phyloP scores from a whole-genome alignment of 2,113 vertebrate genomes.

The Piaya cayana region DNA sequence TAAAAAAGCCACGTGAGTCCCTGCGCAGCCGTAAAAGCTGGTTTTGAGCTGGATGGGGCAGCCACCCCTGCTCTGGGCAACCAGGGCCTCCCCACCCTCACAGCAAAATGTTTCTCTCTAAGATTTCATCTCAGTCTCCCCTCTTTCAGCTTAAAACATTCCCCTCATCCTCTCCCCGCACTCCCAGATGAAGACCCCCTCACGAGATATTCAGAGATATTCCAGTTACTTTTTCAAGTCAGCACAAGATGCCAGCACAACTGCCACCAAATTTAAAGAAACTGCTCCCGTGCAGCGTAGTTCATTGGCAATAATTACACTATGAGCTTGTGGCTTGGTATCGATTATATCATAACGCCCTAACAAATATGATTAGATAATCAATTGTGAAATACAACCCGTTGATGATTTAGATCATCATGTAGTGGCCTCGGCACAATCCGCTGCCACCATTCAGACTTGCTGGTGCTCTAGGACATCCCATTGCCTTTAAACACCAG shows the following conservation, averaged over 20 bases:
- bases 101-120: too few relatives aligned
- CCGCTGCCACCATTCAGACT: background rate
- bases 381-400: background rate
- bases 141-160: too few relatives aligned
- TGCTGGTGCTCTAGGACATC: background rate
- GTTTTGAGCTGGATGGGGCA: background rate
- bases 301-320: too few relatives aligned
- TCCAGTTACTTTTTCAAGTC: background rate
- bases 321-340: background rate
- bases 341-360: background rate
- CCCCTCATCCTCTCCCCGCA: too few relatives aligned
- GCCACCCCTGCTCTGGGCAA: too few relatives aligned
- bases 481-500: accelerated
- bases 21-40: background rate
- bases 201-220: too few relatives aligned
- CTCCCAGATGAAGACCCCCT: too few relatives aligned
- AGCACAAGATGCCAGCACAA: background rate
- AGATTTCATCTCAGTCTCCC: too few relatives aligned
- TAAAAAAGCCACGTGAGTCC: background rate
- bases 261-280: background rate
- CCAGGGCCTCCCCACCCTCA: too few relatives aligned
- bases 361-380: background rate
- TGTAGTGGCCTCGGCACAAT: accelerated
- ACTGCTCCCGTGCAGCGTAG: too few relatives aligned
- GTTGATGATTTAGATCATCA: too few relatives aligned